Evolutionary conservation across 2,888 invertebrate species (phyloP).

Genomic region (Drosophila antonietae): DNA sequence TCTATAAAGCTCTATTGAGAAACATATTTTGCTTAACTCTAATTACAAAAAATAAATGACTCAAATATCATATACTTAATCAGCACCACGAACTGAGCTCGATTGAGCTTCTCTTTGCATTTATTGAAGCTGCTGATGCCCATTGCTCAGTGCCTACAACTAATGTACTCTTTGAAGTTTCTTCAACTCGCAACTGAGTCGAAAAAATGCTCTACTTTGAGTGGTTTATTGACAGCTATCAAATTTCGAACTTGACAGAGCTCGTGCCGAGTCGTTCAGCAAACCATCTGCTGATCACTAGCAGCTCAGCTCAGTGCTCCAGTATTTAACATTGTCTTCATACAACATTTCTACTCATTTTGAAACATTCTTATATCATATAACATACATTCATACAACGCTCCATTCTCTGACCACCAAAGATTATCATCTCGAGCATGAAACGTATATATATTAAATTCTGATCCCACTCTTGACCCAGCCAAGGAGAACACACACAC

Average conservation of each 20-base stretch:
- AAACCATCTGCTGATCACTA: no score
- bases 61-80: neutral
- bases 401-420: neutral
- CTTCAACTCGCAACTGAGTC: no score
- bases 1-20: no score
- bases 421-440: constrained; percentile 2
- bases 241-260: no score
- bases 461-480: constrained; percentile 25
- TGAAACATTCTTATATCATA: neutral
- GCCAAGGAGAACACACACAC: neutral
- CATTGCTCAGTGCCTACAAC: neutral
- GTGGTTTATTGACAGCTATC: no score
- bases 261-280: no score
- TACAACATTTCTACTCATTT: neutral
- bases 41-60: no score
- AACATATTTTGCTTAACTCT: no score
- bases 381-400: neutral
- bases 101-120: neutral
- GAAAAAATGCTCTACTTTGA: no score
- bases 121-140: neutral
- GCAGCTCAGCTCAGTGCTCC: no score
- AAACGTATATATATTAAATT: neutral
- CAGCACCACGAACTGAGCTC: neutral
- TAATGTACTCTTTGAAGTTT: no score
- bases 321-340: neutral